Evolutionary conservation across 2,113 vertebrate genomes (phyloP), one percentile per base, ranked within the genome.

Genomic region (Caranx melampygus): DNA sequence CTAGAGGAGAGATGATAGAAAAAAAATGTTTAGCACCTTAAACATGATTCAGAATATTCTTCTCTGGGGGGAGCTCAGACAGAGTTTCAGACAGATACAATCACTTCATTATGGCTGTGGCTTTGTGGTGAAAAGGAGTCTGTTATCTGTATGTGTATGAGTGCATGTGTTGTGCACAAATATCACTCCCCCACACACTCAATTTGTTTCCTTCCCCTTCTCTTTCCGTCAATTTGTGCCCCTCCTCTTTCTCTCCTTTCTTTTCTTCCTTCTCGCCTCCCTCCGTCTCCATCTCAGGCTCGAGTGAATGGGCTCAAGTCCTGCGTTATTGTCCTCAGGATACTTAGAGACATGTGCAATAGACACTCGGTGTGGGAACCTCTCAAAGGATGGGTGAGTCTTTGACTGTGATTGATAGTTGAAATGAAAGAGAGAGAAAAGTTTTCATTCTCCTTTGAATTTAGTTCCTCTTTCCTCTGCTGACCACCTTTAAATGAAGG

Each of bases 351-450:
- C 96, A 97, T 98, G 96, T 99, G 98, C 97, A 99, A 98, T 95
- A 95, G 97, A 95, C 95, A 97, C 81, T 94, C 96, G n/a, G 93
- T 95, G 52, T 99, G 98, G 98, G 97, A 97, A 68, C 97, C 97
- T n/a, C 95, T 99, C 75, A 98, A 98, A 95, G 98, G 98, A 96
- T 99, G 98, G 98, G 98, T 99, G 92, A 98, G 98, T 96, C 92
- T 77, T 75, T 47, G 10, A 20, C 65, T 78, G n/a, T 57, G 44
- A 40, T 74, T 57, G 35, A 70, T 7, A 67, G 55, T 79, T 42
- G 3, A 62, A 31, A 52, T 60, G 18, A n/a, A 54, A 64, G 10
- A 16, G 21, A 26, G 26, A 1, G 26, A 26, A 21, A 33, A 45
- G 14, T 42, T 1, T 45, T 49, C 20, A 33, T 35, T 33, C 18